phyloP scores from a whole-genome alignment of 2,113 vertebrate species.

The Ochotona curzoniae region DNA sequence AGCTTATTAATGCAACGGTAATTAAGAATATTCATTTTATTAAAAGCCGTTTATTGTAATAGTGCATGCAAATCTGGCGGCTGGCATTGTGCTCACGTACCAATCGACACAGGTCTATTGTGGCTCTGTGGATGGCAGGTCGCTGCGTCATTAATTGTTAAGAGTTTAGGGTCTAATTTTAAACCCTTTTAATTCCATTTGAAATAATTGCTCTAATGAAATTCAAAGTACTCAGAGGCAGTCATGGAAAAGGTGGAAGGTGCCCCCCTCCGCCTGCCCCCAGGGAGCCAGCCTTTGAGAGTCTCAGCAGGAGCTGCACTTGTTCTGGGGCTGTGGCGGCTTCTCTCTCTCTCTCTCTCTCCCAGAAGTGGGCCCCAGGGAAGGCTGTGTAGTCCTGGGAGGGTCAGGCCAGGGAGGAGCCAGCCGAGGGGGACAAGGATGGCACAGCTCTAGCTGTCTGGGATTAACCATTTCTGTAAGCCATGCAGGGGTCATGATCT shows the following conservation, averaged over 20 bases:
- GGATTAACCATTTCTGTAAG: not conserved
- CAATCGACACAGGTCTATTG: slow-evolving; percentile 83
- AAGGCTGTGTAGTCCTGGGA: not conserved
- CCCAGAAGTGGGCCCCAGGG: not conserved
- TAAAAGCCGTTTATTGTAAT: slow-evolving; percentile 85
- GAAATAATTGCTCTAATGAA: slow-evolving; percentile 84
- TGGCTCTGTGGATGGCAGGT: slow-evolving; percentile 79
- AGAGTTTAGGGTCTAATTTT: slow-evolving; percentile 84
- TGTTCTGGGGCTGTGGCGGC: not conserved
- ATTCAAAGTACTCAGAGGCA: slow-evolving; percentile 81
- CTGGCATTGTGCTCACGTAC: slow-evolving; percentile 80
- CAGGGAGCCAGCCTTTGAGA: slow-evolving; percentile 46
- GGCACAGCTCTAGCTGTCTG: not conserved
- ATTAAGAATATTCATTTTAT: slow-evolving; percentile 86
- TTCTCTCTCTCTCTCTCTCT: not conserved
- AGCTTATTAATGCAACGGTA: slow-evolving; percentile 83
- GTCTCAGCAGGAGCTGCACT: not conserved
- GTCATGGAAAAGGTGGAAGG: slow-evolving; percentile 65
- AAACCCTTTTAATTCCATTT: slow-evolving; percentile 84
- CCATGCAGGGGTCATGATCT: not conserved
- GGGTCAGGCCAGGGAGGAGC: not conserved
- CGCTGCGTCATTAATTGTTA: slow-evolving; percentile 82
- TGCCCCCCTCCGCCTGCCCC: not conserved
- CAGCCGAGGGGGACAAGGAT: not conserved
- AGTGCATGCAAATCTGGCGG: slow-evolving; percentile 81